Evolutionary conservation across 1,140 invertebrate species (phyloP), one percentile per base, ranked within the genome.

Genomic region (Camponotus pennsylvanicus): DNA sequence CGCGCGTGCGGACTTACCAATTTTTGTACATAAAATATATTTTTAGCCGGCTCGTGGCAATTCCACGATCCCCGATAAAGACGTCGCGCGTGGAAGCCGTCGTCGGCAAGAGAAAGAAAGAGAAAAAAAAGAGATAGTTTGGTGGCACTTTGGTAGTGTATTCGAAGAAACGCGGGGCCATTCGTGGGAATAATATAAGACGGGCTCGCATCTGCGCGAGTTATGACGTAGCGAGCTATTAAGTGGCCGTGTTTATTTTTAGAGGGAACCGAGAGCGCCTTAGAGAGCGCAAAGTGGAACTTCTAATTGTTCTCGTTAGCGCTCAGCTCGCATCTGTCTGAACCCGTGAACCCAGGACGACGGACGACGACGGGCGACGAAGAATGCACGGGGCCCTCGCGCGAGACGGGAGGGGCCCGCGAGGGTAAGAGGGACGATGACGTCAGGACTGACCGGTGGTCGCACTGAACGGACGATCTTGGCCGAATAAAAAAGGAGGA

Each of bases 241-340:
- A 94, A 94, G 93, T 94, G 93, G 93, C 87, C 92, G 92, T 92
- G 93, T 94, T 94, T 95, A 95, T 95, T 95, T 95, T 95, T 95
- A 95, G 94, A 90, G 86, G 66, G 89, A 88, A 89, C 73, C 69
- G 71, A 88, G 91, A 82, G 88, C 69, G 85, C 40, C 86, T 52
- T 85, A 82, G 79, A 86, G 86, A 91, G 93, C 92, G 92, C 92
- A 95, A 93, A 94, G 93, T 94, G 93, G 93, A 95, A 93, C 93
- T 94, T 92, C 91, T 95, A 95, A 95, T 95, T 95, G 94, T 94
- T 95, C 94, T 95, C 92, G 94, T 95, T 95, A 95, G 92, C 93
- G 92, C 89, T 93, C 88, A 71, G 45, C 89, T 93, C 91, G 93
- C 94, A 95, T 95, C 94, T 95, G 94, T 94, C 93, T 94, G 94